Percentiles rank a stretch among this genome's conserved stretches.
Evolutionary conservation across 2,888 invertebrate species (phyloP).

Genomic region (Ariolimax columbianus): DNA sequence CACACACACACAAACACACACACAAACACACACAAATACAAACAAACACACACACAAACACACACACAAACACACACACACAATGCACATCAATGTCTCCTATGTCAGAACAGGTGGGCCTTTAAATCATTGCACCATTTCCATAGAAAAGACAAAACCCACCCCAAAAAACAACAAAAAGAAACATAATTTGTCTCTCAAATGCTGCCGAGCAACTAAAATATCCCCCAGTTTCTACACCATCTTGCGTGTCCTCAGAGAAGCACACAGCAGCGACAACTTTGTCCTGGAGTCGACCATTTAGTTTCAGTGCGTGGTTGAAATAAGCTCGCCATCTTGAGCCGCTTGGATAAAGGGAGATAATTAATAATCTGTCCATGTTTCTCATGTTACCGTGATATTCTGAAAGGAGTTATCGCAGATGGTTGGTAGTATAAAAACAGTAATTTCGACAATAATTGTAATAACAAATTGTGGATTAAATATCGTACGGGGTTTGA

Average conservation of each 20-base stretch:
- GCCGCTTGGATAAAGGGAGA: not conserved
- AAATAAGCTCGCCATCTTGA: not conserved
- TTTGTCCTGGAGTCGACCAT: not conserved
- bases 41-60: no score
- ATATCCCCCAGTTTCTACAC: not conserved
- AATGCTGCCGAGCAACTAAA: not conserved
- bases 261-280: not conserved
- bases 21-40: no score
- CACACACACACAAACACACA: no score
- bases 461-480: no score
- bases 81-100: no score
- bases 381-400: constrained; percentile 9
- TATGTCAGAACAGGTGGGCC: no score
- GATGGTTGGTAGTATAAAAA: constrained; percentile 12
- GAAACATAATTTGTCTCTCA: not conserved
- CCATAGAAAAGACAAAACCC: no score
- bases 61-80: no score
- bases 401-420: not conserved
- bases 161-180: not conserved
- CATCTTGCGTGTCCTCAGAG: not conserved
- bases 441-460: not conserved
- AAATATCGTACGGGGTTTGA: no score
- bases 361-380: constrained; percentile 14
- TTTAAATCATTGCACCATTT: no score
- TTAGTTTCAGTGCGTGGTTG: not conserved